Conservation (phyloP, 2,888 invertebrate genomes). For the Lepetodrilus schrolli region DNA sequence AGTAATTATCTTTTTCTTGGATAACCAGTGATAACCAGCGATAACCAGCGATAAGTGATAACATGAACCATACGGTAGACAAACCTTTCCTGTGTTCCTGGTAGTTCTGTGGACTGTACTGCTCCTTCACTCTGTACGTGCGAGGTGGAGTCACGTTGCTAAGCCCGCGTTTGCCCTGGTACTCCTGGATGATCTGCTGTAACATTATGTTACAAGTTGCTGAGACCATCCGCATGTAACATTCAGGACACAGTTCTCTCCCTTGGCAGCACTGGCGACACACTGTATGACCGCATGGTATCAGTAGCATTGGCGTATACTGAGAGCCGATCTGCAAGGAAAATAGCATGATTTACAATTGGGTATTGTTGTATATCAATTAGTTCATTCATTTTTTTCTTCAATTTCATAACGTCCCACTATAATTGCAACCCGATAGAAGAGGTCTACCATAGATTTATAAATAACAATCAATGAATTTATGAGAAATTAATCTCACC, state of each 20-base stretch:
- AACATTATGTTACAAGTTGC: slow-evolving; percentile 53
- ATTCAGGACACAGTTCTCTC: slow-evolving; percentile 51
- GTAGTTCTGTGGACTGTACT: slow-evolving; percentile 3
- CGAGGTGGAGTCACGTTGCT: neutral
- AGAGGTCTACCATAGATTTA: no score
- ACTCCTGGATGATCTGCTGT: slow-evolving; percentile 54
- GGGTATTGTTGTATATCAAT: no score
- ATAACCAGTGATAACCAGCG: no score
- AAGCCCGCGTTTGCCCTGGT: slow-evolving; percentile 31
- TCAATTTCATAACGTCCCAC: no score
- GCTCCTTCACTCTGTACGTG: neutral
- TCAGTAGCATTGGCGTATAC: slow-evolving; percentile 51
- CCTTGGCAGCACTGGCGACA: slow-evolving; percentile 49
- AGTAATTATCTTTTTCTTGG: no score
- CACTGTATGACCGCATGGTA: slow-evolving; percentile 63
- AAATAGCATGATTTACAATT: no score
- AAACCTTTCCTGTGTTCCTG: neutral
- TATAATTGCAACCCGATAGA: no score
- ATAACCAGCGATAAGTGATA: no score
- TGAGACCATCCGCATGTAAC: slow-evolving; percentile 49
- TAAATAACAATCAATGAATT: no score
- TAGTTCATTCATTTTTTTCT: no score
- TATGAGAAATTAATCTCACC: no score
- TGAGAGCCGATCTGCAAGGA: slow-evolving; percentile 47
- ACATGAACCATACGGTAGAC: no score